Base-by-base conservation (phyloP, 2,797 vertebrate species). In the Muscicapa striata region DNA sequence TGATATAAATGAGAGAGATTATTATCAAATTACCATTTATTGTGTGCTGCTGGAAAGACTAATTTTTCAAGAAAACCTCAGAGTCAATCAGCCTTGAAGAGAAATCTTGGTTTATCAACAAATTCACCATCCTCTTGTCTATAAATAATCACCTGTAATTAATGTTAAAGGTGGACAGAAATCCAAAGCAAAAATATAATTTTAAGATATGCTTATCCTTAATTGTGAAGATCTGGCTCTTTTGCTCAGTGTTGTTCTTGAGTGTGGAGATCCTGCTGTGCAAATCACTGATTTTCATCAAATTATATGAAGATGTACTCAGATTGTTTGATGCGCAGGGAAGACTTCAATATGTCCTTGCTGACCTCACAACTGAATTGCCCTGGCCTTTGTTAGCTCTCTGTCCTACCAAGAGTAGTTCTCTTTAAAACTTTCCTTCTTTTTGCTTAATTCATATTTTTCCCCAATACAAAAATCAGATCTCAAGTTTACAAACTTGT, bases 1-100 rank as follows among this genome's bases (percentile, higher is more conserved):
- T 49, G 63, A 78, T 90, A 59, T 29, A 75, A 92, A 59, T 76
- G 45, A 77, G 46, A 73, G 66, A 55, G 32, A 46, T 72, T 86
- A 84, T 92, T 91, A 91, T 91, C 79, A 89, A 94, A 89, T 96
- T 74, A 84, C 63, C 62, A 61, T 90, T 91, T 93, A 86, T 90
- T 91, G 82, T 88, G n/a, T 86, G 49, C 83, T 94, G n/a, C 63
- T 58, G 27, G 52, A 77, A 70, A 74, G 48, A 69, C 72, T 48
- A 34, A 69, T 81, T 94, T 92, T 93, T 82, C 57, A 87, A 36
- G 52, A 84, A 92, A 92, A 84, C 59, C 70, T 87, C 24, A 7
- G 61, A 58, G 63, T 93, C 63, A 93, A 4, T 77, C 64, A 92
- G 48, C 38, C 74, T 94, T 55, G n/a, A 87, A 89, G 57, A 62